A percentile compares a stretch with the other conserved stretches of the same genome.
These are phyloP conservation scores for Pagetopsis macropterus DNA, from an alignment of 2,797 vertebrate genomes.

Conservation along the genomic window DNA sequence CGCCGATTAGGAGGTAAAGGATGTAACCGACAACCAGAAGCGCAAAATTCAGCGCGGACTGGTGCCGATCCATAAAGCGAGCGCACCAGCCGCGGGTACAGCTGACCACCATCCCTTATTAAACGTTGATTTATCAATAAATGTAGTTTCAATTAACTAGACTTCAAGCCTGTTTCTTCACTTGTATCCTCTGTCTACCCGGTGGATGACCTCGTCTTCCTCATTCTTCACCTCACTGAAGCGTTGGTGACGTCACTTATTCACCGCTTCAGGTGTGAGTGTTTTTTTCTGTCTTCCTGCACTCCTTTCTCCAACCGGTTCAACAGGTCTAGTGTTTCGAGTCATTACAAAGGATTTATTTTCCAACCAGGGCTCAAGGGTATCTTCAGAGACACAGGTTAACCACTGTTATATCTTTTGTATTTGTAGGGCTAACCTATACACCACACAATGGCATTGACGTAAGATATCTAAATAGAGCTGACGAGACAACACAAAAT, in stretches of 20 bases:
- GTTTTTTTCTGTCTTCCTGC: not conserved
- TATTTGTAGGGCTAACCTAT: not conserved
- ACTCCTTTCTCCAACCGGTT: conserved; percentile 44
- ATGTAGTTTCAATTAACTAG: not conserved
- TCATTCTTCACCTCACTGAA: conserved; percentile 58
- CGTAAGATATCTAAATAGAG: not conserved
- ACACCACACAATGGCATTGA: not conserved
- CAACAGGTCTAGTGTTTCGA: conserved; percentile 51
- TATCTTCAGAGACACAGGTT: conserved; percentile 29
- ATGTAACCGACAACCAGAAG: conserved; percentile 86
- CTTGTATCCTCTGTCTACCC: not conserved
- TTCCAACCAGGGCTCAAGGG: not conserved
- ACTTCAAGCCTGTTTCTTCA: not conserved
- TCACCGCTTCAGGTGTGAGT: conserved; percentile 49
- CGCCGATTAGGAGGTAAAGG: conserved; percentile 89
- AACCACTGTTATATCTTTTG: too few relatives aligned
- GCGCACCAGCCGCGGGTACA: conserved; percentile 77
- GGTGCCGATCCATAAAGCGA: conserved; percentile 83
- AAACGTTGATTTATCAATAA: too few relatives aligned
- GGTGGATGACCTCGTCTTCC: conserved; percentile 53
- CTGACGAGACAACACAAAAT: not conserved
- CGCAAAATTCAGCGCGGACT: conserved; percentile 85
- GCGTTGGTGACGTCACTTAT: conserved; percentile 55
- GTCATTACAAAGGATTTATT: conserved; percentile 28
- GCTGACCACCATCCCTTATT: conserved; percentile 38